These are phyloP conservation scores for Trachymyrmex septentrionalis DNA, from an alignment of 1,140 invertebrate species.

Conservation along the genomic window DNA sequence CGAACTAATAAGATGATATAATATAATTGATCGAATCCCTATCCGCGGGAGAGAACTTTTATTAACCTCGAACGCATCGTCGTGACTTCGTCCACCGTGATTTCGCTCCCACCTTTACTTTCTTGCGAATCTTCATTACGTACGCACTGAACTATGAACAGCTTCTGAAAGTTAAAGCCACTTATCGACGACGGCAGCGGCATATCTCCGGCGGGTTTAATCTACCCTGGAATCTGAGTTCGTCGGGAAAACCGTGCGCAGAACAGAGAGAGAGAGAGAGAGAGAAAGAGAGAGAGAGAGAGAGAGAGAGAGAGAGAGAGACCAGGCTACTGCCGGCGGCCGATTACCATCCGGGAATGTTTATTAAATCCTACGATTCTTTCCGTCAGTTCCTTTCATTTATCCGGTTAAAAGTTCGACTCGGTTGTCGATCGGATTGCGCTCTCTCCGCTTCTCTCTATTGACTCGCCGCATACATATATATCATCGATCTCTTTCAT, in stretches of 20 bases:
- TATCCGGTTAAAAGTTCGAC: conserved; percentile 55
- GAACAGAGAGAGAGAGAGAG: conserved; percentile 63
- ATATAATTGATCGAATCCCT: conserved; percentile 55
- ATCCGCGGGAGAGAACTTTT: conserved; percentile 61
- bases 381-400: conserved; percentile 61
- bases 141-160: conserved; percentile 76
- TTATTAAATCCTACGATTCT: conserved; percentile 77
- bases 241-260: conserved; percentile 62
- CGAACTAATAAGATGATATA: conserved; percentile 42
- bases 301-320: conserved; percentile 61
- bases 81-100: conserved; percentile 62
- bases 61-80: conserved; percentile 64
- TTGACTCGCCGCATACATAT: conserved; percentile 3
- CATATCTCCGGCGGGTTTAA: conserved; percentile 75
- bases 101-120: conserved; percentile 67
- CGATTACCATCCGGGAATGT: conserved; percentile 75
- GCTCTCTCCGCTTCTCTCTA: neutral
- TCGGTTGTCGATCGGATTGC: conserved; percentile 43
- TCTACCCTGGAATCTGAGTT: conserved; percentile 75
- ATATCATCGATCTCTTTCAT: conserved; percentile 44
- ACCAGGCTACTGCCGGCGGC: conserved; percentile 66
- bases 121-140: conserved; percentile 73
- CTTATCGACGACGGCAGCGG: conserved; percentile 72
- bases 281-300: conserved; percentile 62
- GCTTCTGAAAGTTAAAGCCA: conserved; percentile 75